Conservation (phyloP, 2,888 invertebrate species). For the Ophion slaviceki region DNA sequence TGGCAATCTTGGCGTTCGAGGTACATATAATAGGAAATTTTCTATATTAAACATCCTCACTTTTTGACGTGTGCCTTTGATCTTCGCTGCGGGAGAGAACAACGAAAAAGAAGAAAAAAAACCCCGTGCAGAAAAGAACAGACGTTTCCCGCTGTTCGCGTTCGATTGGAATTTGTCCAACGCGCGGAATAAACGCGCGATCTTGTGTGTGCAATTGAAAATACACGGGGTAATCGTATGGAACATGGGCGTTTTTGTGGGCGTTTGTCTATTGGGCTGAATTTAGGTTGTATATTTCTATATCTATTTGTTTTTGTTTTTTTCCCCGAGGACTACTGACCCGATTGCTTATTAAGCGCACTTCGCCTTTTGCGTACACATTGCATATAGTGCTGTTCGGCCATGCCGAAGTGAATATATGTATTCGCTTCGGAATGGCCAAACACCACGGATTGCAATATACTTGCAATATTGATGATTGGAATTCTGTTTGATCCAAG, state of each 20-base stretch:
- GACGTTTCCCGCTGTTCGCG: neutral
- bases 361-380: no score
- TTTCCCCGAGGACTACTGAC: no score
- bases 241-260: neutral
- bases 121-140: conserved; percentile 1
- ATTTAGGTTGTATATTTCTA: no score
- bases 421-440: no score
- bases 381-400: no score
- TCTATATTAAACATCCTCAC: conserved; percentile 51
- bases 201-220: neutral
- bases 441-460: no score
- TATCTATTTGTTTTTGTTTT: no score
- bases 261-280: no score
- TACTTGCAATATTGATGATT: no score
- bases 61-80: conserved; percentile 47
- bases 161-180: conserved; percentile 2
- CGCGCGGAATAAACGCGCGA: neutral
- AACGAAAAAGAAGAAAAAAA: neutral
- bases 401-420: no score
- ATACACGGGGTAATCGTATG: neutral
- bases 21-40: conserved; percentile 55
- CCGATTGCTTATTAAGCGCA: no score
- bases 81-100: neutral
- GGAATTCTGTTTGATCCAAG: no score
- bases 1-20: conserved; percentile 54